Percentiles rank a stretch among this genome's conserved stretches.
These are phyloP conservation scores for Eptatretus atami DNA, from an alignment of 2,797 vertebrate species.

Conservation along the genomic window DNA sequence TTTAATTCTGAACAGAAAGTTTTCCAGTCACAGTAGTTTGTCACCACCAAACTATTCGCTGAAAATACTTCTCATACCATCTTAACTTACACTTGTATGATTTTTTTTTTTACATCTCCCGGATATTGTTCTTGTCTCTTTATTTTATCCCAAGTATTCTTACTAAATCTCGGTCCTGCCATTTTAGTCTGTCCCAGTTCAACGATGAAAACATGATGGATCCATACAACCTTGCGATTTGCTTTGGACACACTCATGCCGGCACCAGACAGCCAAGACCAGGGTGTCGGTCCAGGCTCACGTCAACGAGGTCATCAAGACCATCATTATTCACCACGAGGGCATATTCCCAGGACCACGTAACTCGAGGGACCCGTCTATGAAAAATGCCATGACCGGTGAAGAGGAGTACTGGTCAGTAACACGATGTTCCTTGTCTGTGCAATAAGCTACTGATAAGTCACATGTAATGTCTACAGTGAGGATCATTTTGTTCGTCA, in stretches of 20 bases:
- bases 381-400: conserved; percentile 92
- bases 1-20: too few species aligned
- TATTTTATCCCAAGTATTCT: too few species aligned
- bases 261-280: conserved; percentile 77
- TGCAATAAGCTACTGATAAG: too few species aligned
- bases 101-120: too few species aligned
- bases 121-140: too few species aligned
- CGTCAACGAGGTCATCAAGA: conserved; percentile 88
- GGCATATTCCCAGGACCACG: conserved; percentile 72
- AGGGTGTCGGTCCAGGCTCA: conserved; percentile 90
- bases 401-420: conserved; percentile 88
- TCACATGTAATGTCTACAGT: too few species aligned
- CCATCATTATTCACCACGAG: conserved; percentile 88
- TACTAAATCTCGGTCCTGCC: conserved; percentile 1
- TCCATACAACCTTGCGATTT: conserved; percentile 84
- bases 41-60: too few species aligned
- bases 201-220: conserved; percentile 99
- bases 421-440: not conserved
- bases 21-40: too few species aligned
- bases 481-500: too few species aligned
- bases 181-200: conserved; percentile 65
- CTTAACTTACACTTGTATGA: too few species aligned
- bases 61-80: too few species aligned
- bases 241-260: conserved; percentile 94
- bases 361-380: conserved; percentile 71